Evolutionary conservation across 2,797 vertebrate genomes (phyloP).

Genomic region (Gobio occitaniae): DNA sequence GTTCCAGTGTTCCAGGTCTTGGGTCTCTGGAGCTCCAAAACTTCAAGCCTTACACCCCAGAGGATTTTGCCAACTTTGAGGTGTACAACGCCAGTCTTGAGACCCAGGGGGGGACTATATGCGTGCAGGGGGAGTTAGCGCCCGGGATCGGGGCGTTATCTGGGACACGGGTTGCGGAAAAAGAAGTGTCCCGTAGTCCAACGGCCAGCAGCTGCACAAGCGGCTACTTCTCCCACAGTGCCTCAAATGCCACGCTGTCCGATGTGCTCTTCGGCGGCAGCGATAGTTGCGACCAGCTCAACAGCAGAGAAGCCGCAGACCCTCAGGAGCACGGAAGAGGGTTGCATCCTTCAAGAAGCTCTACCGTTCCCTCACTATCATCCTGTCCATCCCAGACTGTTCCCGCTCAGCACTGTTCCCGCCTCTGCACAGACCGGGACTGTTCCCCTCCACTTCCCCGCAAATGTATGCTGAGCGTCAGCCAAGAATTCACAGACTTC

Average conservation of each 20-base stretch:
- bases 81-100: slow-evolving; percentile 95
- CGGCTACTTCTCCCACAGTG: slow-evolving; percentile 98
- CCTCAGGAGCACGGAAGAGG: slow-evolving; percentile 69
- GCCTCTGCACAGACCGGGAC: neutral
- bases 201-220: slow-evolving; percentile 97
- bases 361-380: slow-evolving; percentile 51
- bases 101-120: slow-evolving; percentile 66
- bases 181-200: slow-evolving; percentile 90
- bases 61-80: slow-evolving; percentile 98
- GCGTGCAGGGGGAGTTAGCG: slow-evolving; percentile 57
- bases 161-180: slow-evolving; percentile 72
- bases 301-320: slow-evolving; percentile 78
- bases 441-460: slow-evolving; percentile 53
- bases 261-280: slow-evolving; percentile 89
- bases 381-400: slow-evolving; percentile 5
- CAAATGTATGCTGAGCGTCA: slow-evolving; percentile 70
- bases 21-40: slow-evolving; percentile 72
- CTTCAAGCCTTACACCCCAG: slow-evolving; percentile 87
- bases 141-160: slow-evolving; percentile 24
- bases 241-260: slow-evolving; percentile 93
- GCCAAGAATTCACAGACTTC: slow-evolving; percentile 93
- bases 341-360: slow-evolving; percentile 73
- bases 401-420: neutral
- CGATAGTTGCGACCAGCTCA: slow-evolving; percentile 92
- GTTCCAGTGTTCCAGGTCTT: slow-evolving; percentile 61